Conservation (phyloP, 1,140 invertebrate species). For the Wiebesia pumilae region DNA sequence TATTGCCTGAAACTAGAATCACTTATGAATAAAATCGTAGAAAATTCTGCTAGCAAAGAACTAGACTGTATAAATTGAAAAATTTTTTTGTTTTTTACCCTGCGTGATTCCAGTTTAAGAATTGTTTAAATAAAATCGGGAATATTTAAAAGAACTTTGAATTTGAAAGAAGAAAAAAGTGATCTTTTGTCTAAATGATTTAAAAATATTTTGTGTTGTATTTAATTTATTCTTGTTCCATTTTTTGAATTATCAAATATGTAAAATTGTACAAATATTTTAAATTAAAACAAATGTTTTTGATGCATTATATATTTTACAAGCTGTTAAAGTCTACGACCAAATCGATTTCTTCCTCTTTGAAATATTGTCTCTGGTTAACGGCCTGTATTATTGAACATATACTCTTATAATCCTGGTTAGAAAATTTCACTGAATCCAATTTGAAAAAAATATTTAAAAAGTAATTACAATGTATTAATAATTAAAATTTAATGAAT, state of each 20-base stretch:
- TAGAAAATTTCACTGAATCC: conserved; percentile 45
- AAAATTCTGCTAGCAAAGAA: background rate
- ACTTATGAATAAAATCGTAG: background rate
- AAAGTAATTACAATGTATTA: background rate
- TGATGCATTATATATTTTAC: conserved; percentile 39
- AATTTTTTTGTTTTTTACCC: background rate
- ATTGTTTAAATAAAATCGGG: conserved; percentile 26
- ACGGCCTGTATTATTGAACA: conserved; percentile 25
- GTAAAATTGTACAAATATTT: conserved; percentile 51
- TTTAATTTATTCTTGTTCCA: background rate
- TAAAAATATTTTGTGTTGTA: conserved; percentile 18
- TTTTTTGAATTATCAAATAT: conserved; percentile 49
- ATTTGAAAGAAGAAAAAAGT: conserved; percentile 15
- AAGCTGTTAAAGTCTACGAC: conserved; percentile 24
- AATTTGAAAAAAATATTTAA: background rate
- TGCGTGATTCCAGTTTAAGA: conserved; percentile 1
- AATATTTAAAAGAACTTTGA: conserved; percentile 15
- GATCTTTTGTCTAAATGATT: background rate
- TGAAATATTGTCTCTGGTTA: conserved; percentile 45
- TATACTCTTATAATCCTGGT: conserved; percentile 11
- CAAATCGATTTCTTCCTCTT: conserved; percentile 32
- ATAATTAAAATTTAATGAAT: background rate
- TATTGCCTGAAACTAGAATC: background rate
- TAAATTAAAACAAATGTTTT: conserved; percentile 31
- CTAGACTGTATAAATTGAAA: background rate